Evolutionary conservation across 2,888 invertebrate species (phyloP), one percentile per base, ranked within the genome.

Genomic region (Sipunculus nudus): DNA sequence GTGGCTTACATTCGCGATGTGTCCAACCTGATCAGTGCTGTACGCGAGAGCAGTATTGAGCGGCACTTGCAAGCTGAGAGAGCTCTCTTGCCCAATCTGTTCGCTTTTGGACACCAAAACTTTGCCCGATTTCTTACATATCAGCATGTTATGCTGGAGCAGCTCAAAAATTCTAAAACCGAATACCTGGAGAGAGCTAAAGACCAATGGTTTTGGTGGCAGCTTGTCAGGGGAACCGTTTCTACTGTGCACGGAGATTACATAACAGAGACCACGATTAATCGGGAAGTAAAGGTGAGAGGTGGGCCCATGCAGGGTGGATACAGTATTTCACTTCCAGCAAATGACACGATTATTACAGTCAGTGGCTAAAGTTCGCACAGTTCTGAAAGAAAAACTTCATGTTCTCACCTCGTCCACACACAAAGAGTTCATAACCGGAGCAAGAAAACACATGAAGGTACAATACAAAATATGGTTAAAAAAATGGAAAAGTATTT

Each of bases 111-210:
- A 19, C 43, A 43, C 19, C 16, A 16, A 10, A 43, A 43, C 43
- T 43, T 16, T 43, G 43, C 43, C 13, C 10, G 43, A 43, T 43
- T 16, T 19, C 43, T 43, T 8, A 43, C 43, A 43, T 43, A 43
- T 43, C 43, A 43, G 21, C 43, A 43, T 43, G 43, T 43, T 21
- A 16, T 8, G 13, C 19, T 43, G 21, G 8, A 10, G 19, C 8
- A 10, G 16, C 43, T 43, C 10, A 19, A 10, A 10, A 8, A 10
- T 19, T 16, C 43, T 8, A 43, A 43, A 10, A 13, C 43, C 10
- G 21, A 43, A 43, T 13, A 13, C 10, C 19, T 13, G 43, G 19
- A 19, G 10, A 21, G 19, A 19, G 16, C 19, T 8, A 10, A 10
- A 43, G 43, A 10, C 21, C 13, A 43, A 8, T 13, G 43, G 8